Evolutionary conservation across 2,113 vertebrate species (phyloP), one percentile per base, ranked within the genome.

Genomic region (Ochotona princeps): DNA sequence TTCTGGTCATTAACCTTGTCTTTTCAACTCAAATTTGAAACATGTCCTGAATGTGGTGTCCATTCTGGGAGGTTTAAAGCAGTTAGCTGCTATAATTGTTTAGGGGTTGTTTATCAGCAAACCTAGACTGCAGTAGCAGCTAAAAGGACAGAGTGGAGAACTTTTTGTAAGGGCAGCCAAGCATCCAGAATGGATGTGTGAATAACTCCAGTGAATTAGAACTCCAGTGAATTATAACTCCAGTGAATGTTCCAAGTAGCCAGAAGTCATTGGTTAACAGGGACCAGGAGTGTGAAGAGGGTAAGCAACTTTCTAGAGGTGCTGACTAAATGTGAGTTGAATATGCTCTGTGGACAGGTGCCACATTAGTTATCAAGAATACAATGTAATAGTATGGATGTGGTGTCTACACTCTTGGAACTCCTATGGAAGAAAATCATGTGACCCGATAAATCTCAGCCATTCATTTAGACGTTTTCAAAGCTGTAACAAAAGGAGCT

Each of bases 21-120:
- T 91, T 89, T 57, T 85, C 85, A 63, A 69, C 10, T 65, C 67
- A 72, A 44, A 67, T 67, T 61, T 65, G 81, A 89, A 35, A n/a
- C 0, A 89, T 44, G 5, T 9, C 32, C 73, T 89, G 67, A 79
- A 11, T 30, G 23, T 49, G 44, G 47, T 44, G 4, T 1, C 17
- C 3, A 85, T 81, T 63, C 28, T 66, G 54, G n/a, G 69, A 95
- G 80, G 38, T 47, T 47, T 75, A 35, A 80, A 32, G 35, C 15
- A 47, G 49, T 60, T 74, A 91, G 49, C 54, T 70, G 14, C 76
- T 30, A 51, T 32, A 23, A 35, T 80, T 79, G 44, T 25, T 81
- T 61, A 60, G 32, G 23, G 66, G 30, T 57, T 81, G 26, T 38
- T 83, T 69, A 15, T 61, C 25, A 32, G 47, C 26, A 17, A n/a